phyloP scores from a whole-genome alignment of 2,888 invertebrate species.

The Heliconius erato region DNA sequence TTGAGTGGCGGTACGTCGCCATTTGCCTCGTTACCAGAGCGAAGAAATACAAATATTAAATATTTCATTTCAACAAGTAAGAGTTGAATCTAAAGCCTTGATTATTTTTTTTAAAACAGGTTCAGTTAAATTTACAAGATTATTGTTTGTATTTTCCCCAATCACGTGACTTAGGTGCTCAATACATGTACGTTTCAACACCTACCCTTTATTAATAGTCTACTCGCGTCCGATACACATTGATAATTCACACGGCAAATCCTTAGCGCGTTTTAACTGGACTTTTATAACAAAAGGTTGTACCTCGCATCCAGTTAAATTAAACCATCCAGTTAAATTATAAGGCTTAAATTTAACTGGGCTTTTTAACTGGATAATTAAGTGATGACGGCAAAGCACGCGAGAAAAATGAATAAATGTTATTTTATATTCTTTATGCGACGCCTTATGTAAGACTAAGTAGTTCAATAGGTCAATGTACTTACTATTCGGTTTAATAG shows the following conservation, averaged over 20 bases:
- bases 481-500: constrained; percentile 62
- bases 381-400: constrained; percentile 66
- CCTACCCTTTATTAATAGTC: constrained; percentile 41
- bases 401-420: constrained; percentile 64
- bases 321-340: constrained; percentile 6
- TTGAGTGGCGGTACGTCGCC: too few relatives aligned
- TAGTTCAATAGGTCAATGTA: constrained; percentile 78
- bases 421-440: constrained; percentile 66
- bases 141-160: constrained; percentile 5
- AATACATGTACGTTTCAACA: constrained; percentile 45
- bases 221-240: constrained; percentile 54
- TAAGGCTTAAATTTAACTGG: constrained; percentile 40
- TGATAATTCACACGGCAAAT: constrained; percentile 67
- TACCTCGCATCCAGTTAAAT: constrained; percentile 14
- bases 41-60: too few relatives aligned
- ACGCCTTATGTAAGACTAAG: constrained; percentile 69
- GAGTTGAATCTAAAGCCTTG: too few relatives aligned
- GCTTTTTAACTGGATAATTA: constrained; percentile 56
- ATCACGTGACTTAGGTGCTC: constrained; percentile 38
- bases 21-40: too few relatives aligned
- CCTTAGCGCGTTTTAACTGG: constrained; percentile 63
- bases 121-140: background rate
- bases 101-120: background rate
- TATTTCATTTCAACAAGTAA: too few relatives aligned
- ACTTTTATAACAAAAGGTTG: constrained; percentile 46